phyloP scores from a whole-genome alignment of 2,113 vertebrate species.

The Thamnaconus septentrionalis region DNA sequence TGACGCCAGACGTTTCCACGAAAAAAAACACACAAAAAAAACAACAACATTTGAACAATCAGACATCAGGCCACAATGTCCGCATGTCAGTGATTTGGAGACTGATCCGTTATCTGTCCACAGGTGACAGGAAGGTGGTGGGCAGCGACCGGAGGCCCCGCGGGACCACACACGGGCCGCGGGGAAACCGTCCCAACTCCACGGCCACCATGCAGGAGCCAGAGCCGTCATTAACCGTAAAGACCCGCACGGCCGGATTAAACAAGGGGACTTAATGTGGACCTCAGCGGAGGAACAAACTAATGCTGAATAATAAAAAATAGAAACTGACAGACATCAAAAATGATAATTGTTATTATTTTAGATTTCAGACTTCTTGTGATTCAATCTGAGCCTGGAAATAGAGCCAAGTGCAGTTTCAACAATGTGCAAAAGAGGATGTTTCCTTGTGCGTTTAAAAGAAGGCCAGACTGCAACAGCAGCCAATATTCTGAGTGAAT shows the following conservation, averaged over 20 bases:
- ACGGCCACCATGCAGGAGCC: conserved; percentile 48
- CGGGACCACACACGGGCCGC: conserved; percentile 54
- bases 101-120: conserved; percentile 63
- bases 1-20: too few species aligned
- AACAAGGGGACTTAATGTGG: conserved; percentile 20
- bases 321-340: not conserved
- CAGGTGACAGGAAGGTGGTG: conserved; percentile 64
- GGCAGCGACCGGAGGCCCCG: conserved; percentile 38
- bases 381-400: too few species aligned
- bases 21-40: too few species aligned
- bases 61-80: conserved; percentile 25
- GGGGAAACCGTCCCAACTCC: conserved; percentile 59
- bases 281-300: conserved; percentile 32
- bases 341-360: too few species aligned
- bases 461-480: too few species aligned
- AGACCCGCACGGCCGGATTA: conserved; percentile 25
- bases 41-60: not conserved
- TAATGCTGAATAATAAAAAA: not conserved
- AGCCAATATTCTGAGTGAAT: too few species aligned
- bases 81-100: conserved; percentile 24
- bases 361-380: too few species aligned
- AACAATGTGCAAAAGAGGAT: too few species aligned
- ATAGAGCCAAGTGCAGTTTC: too few species aligned
- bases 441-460: too few species aligned
- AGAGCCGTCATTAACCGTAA: conserved; percentile 15